Evolutionary conservation across 2,888 invertebrate genomes (phyloP), one percentile per base, ranked within the genome.

Genomic region (Idaea aversata): DNA sequence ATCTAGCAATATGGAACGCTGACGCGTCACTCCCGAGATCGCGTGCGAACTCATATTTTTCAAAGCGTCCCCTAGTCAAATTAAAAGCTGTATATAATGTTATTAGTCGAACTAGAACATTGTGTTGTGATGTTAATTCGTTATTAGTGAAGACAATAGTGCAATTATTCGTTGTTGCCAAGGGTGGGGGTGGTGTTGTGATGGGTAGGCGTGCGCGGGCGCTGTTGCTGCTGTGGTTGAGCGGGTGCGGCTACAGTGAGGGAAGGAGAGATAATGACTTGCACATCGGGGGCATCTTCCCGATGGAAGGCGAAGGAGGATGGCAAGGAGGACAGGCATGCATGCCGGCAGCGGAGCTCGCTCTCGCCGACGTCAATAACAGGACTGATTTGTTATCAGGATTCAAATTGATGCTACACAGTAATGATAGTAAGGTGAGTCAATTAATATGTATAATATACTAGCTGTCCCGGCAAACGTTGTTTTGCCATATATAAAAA

Each of bases 321-420:
- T 99, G 99, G 99, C 98, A 99, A 83, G 99, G 99, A 57, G 99
- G 99, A 5, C 97, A 98, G 94, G 99, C 99, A 10, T 99, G 99
- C 92, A 97, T 97, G 94, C 99, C 99, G 57, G 99, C 99, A 61
- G 99, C 99, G 67, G 95, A 97, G 85, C 95, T 99, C 91, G 99
- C 99, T 57, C 94, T 99, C 81, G 97, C 97, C 79, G 99, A 99
- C 91, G 98, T 99, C 75, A 99, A 99, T 93, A 95, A 95, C 64
- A 94, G 96, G 77, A 95, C 95, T 70, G 97, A 98, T 91, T 94
- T 99, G 77, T 93, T 99, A 80, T 97, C 98, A 63, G 98, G 98
- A 65, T 99, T 98, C 89, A 95, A 95, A 79, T 94, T 99, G 77
- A 96, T 96, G 81, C 94, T 99, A 80, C 97, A 98, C 88, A 98